phyloP scores from a whole-genome alignment of 2,113 vertebrate species.

The Rhinopithecus roxellana region DNA sequence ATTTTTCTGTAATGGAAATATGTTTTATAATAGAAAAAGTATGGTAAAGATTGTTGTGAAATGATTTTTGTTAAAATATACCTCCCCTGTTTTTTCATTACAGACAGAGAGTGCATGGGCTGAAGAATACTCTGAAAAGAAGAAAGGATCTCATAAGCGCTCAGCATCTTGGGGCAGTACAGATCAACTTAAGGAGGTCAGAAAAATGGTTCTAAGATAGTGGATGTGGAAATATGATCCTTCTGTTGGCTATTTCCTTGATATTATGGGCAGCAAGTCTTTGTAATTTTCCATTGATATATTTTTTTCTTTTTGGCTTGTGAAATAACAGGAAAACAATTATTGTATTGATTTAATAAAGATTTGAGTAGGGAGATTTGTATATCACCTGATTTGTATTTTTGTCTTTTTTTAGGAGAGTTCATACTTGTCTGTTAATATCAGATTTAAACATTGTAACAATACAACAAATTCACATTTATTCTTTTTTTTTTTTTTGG shows the following conservation, averaged over 20 bases:
- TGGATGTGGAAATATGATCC: constrained; percentile 9
- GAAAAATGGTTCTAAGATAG: constrained; percentile 54
- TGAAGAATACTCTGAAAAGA: constrained; percentile 95
- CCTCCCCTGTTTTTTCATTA: constrained; percentile 28
- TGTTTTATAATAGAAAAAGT: constrained; percentile 17
- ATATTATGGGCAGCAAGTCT: neutral
- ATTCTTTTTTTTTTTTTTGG: neutral
- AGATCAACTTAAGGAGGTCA: constrained; percentile 98
- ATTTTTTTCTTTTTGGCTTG: neutral
- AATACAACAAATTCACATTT: neutral
- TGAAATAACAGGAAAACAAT: constrained; percentile 16
- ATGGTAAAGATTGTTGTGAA: neutral
- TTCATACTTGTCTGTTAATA: neutral
- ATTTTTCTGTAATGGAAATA: constrained; percentile 27
- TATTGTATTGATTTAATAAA: neutral
- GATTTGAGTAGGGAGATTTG: neutral
- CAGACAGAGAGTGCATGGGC: constrained; percentile 98
- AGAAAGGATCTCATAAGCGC: constrained; percentile 94
- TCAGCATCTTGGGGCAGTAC: constrained; percentile 98
- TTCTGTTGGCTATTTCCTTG: neutral
- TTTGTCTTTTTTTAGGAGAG: neutral
- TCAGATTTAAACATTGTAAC: constrained; percentile 6
- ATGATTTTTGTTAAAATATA: constrained; percentile 21
- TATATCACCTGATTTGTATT: neutral
- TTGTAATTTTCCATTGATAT: neutral